phyloP scores from a whole-genome alignment of 2,797 vertebrate genomes.

The Sebastes cheni region DNA sequence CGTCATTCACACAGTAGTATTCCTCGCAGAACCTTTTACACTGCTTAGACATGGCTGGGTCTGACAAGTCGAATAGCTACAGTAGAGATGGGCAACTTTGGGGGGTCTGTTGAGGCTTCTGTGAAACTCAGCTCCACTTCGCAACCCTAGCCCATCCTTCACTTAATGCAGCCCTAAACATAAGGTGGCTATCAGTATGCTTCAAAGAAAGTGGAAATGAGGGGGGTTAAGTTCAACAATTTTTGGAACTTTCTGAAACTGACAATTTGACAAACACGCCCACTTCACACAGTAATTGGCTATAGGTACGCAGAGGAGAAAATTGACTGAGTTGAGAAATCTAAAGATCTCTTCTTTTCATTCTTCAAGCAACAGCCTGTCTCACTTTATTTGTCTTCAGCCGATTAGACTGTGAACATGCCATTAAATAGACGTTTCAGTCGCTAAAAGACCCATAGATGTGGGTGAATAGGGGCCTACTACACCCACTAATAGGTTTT shows the following conservation, averaged over 20 bases:
- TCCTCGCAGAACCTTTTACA: not conserved
- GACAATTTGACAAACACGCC: no score
- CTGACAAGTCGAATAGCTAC: not conserved
- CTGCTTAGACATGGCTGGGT: not conserved
- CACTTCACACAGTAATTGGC: not conserved
- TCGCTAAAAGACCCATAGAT: fast-evolving
- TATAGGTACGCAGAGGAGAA: not conserved
- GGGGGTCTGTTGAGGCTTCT: not conserved
- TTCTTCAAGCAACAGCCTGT: not conserved
- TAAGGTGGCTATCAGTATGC: not conserved
- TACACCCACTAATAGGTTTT: no score
- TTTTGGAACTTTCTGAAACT: not conserved
- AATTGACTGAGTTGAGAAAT: not conserved
- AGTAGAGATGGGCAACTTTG: not conserved
- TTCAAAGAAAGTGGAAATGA: not conserved
- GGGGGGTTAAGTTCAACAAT: not conserved
- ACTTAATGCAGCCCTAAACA: not conserved
- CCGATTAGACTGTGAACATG: fast-evolving
- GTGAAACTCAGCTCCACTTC: not conserved
- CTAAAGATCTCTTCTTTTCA: not conserved
- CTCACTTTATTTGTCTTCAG: not conserved
- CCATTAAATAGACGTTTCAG: no score
- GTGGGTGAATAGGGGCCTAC: no score
- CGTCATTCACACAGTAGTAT: not conserved
- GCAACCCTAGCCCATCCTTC: not conserved